These are phyloP conservation scores for Anolis carolinensis DNA, from an alignment of 2,113 vertebrate species.

Conservation along the genomic window DNA sequence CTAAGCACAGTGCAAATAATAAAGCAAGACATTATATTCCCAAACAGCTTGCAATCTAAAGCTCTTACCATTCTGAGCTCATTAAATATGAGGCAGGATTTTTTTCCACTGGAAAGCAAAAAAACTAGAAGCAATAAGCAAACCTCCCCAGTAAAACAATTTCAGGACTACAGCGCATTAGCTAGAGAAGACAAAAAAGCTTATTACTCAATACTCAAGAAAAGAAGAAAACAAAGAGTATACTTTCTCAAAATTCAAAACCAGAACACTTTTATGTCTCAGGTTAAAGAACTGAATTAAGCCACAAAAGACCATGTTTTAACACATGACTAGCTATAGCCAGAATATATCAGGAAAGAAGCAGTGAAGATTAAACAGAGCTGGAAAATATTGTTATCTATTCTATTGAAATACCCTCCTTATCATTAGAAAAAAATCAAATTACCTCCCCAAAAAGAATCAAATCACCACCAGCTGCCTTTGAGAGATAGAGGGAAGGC, in stretches of 20 bases:
- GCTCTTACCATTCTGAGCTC: conserved; percentile 3
- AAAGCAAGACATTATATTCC: not conserved
- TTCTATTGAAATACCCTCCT: no score
- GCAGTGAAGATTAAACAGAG: not conserved
- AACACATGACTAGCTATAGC: not conserved
- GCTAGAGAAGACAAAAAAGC: conserved; percentile 23
- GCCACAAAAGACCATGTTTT: not conserved
- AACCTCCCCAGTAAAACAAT: not conserved
- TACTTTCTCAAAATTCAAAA: conserved; percentile 3
- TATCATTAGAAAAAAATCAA: not conserved
- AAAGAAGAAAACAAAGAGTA: not conserved
- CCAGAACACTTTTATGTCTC: not conserved
- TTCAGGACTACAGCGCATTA: not conserved
- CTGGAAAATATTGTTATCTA: no score
- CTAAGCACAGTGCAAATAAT: not conserved
- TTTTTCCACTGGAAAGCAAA: conserved; percentile 9
- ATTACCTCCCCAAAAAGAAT: not conserved
- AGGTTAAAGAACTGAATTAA: not conserved
- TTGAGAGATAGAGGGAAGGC: not conserved
- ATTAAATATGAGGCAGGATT: not conserved
- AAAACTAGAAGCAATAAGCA: conserved; percentile 2
- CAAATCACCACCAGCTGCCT: not conserved
- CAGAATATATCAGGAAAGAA: not conserved
- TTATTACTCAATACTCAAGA: not conserved
- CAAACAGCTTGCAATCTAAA: conserved; percentile 19